Conservation (phyloP, 2,797 vertebrate genomes). For the Chelon labrosus region DNA sequence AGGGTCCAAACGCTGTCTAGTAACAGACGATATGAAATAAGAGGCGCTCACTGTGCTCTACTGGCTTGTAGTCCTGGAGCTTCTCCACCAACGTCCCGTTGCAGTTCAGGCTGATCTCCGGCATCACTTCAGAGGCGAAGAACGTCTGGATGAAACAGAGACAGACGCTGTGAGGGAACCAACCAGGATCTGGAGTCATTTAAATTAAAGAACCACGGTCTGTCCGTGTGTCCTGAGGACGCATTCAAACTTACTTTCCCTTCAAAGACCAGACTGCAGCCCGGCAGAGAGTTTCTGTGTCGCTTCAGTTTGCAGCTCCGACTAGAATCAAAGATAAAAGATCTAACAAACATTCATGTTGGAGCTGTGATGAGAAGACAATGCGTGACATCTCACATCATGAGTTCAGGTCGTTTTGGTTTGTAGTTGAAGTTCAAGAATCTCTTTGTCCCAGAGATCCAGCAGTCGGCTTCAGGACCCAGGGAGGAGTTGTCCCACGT, state of each 20-base stretch:
- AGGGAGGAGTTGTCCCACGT: conserved; percentile 49
- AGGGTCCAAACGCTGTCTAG: no score
- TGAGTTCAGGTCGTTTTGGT: fast-evolving
- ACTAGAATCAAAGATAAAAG: conserved; percentile 8
- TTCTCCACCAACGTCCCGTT: conserved; percentile 23
- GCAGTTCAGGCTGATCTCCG: conserved; percentile 65
- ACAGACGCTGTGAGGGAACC: no score
- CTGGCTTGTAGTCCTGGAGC: neutral
- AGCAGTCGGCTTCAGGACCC: conserved; percentile 49
- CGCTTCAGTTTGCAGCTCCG: conserved; percentile 64
- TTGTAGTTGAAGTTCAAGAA: fast-evolving
- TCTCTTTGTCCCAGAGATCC: conserved; percentile 28
- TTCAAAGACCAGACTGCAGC: conserved; percentile 73
- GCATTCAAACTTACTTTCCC: conserved; percentile 44
- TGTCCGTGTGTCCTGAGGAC: neutral
- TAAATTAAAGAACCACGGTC: neutral
- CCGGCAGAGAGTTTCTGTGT: conserved; percentile 16
- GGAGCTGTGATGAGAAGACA: no score
- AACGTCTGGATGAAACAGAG: conserved; percentile 46
- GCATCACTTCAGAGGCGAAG: fast-evolving
- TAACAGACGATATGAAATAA: neutral
- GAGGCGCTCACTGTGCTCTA: conserved; percentile 57
- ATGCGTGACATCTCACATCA: conserved; percentile 33
- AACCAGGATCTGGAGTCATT: no score
- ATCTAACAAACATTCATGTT: no score